Evolutionary conservation across 92 coral and sea anemone species (phyloP).

Genomic region (Epizoanthus scotinus): DNA sequence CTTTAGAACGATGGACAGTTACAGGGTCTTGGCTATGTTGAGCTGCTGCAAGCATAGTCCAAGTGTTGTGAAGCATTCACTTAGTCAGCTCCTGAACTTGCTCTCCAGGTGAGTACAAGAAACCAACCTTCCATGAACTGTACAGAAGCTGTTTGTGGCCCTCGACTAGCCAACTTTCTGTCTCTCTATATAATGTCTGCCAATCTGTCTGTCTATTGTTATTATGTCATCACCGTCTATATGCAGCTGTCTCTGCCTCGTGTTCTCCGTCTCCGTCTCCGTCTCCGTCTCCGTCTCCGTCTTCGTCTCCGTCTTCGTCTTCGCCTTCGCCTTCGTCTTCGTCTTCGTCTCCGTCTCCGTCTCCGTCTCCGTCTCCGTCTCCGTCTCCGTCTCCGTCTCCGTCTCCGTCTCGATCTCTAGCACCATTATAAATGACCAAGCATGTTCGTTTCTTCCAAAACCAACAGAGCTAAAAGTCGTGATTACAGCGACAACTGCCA

Average conservation of each 20-base stretch:
- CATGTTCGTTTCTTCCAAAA: background rate
- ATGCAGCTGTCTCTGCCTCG: too few relatives aligned
- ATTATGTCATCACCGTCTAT: too few relatives aligned
- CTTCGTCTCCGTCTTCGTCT: too few relatives aligned
- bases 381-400: background rate
- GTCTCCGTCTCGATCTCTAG: too few relatives aligned
- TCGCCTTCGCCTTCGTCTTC: too few relatives aligned
- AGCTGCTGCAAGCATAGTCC: conserved; percentile 19
- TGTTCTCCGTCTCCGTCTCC: background rate
- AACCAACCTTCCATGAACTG: too few relatives aligned
- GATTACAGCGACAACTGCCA: conserved; percentile 26
- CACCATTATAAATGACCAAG: background rate
- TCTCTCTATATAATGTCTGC: background rate
- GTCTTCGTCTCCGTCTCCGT: background rate
- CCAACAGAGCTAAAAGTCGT: background rate
- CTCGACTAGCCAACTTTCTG: background rate
- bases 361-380: background rate
- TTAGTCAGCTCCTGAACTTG: conserved; percentile 11
- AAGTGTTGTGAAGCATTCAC: background rate
- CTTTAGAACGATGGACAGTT: conserved; percentile 5
- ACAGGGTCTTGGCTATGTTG: background rate
- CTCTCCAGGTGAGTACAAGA: background rate
- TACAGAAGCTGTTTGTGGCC: background rate
- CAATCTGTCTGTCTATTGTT: background rate
- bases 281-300: background rate